These are phyloP conservation scores for Thunnus thynnus DNA, from an alignment of 2,113 vertebrate species.

Conservation along the genomic window DNA sequence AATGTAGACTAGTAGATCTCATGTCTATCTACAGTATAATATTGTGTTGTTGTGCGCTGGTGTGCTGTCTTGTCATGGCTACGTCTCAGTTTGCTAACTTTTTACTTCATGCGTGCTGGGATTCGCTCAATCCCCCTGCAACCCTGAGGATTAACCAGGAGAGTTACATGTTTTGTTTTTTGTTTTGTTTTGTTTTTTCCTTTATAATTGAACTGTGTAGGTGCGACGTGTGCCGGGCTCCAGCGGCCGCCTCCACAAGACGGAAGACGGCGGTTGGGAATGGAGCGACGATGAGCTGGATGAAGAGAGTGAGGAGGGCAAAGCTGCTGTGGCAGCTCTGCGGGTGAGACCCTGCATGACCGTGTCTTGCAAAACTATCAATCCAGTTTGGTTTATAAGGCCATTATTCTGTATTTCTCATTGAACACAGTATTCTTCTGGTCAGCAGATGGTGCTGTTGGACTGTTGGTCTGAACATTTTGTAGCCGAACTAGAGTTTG, in stretches of 20 bases:
- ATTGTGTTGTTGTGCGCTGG: conserved; percentile 1
- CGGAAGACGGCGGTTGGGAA: conserved; percentile 85
- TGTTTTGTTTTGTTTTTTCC: neutral
- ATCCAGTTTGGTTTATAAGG: neutral
- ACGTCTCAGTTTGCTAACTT: conserved; percentile 8
- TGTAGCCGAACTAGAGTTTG: neutral
- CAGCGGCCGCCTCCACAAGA: conserved; percentile 84
- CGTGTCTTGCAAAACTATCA: neutral
- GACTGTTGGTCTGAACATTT: neutral
- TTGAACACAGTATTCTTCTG: neutral
- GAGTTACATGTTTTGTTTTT: neutral
- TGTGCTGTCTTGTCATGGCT: neutral
- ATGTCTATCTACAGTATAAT: neutral
- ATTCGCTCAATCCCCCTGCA: neutral
- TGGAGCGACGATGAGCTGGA: conserved; percentile 86
- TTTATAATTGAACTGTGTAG: conserved; percentile 28
- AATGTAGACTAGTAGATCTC: neutral
- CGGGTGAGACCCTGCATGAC: conserved; percentile 72
- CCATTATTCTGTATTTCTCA: neutral
- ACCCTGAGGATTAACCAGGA: neutral
- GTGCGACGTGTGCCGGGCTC: conserved; percentile 84
- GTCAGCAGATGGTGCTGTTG: conserved; percentile 49
- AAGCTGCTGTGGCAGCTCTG: conserved; percentile 80
- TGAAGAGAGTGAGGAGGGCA: conserved; percentile 84
- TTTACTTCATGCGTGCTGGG: neutral